Evolutionary conservation across 2,113 vertebrate species (phyloP), one percentile per base, ranked within the genome.

Genomic region (Taxidea taxus): DNA sequence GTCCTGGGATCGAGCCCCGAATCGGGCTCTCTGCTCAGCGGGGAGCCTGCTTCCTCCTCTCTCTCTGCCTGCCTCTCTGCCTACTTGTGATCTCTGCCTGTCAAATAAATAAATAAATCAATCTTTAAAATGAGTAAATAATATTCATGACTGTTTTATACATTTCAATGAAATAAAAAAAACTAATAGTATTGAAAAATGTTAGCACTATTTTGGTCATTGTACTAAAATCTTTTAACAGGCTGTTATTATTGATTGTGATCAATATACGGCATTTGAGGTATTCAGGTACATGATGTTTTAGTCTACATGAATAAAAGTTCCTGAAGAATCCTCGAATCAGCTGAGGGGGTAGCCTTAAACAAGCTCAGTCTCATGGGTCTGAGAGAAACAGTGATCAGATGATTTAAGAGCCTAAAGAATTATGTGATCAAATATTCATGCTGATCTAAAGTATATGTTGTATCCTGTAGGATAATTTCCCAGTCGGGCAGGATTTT

Each of bases 361-460:
- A 74, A 58, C 2, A 85, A 94, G 84, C 31, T 29, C 60, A 74
- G 64, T 93, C 81, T 82, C 29, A 78, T 13, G 90, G 39, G 51
- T 93, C 42, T 56, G 47, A 88, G 39, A 87, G 82, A 84, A 91
- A 93, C 62, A 58, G 77, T 93, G 18, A 64, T 27, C 91, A 94
- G 83, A 94, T 74, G 47, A 88, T 84, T 82, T n/a, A 66, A 72
- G 95, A 83, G 51, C 58, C 82, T 42, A 20, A 72, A 93, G 75
- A 91, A 62, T 78, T 68, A 37, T 42, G 34, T 51, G 60, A 91
- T 78, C 11, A 70, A 92, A 89, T 86, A 81, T 34, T 92, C 77
- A 60, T 49, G 64, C 34, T 92, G 62, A 92, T 86, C 18, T 51
- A 88, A 92, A 97, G 74, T 78, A 95, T 27, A 56, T 20, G 47